A percentile compares a stretch with the other conserved stretches of the same genome.
Evolutionary conservation across 2,888 invertebrate genomes (phyloP).

Genomic region (Acholoe squamosa): DNA sequence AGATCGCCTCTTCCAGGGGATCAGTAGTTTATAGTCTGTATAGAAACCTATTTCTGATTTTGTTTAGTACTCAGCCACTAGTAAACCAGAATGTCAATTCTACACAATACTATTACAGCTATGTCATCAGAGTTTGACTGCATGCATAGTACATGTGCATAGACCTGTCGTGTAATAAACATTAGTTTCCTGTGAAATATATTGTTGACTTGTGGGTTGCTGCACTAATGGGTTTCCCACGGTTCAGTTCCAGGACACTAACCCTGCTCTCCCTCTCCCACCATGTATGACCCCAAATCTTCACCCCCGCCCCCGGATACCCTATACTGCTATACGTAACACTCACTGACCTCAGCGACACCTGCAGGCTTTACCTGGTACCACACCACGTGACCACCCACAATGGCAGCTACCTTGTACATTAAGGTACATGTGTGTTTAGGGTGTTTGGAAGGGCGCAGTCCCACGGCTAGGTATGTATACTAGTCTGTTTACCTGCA

Average conservation of each 20-base stretch:
- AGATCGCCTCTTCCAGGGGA: no score
- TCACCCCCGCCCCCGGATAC: not conserved
- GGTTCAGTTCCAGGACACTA: not conserved
- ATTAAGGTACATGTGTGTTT: slow-evolving; percentile 5
- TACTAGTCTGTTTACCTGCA: not conserved
- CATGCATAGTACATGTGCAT: no score
- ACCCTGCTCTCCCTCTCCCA: not conserved
- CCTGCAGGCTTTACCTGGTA: not conserved
- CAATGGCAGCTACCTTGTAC: slow-evolving; percentile 12
- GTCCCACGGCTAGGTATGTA: not conserved
- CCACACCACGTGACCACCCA: not conserved
- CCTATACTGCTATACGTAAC: not conserved
- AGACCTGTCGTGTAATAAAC: no score
- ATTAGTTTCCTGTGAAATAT: not conserved
- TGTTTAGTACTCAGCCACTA: no score
- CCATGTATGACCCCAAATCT: no score
- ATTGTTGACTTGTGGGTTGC: not conserved
- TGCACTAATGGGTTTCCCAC: not conserved
- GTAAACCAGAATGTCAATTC: no score
- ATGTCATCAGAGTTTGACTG: no score
- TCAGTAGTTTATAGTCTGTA: no score
- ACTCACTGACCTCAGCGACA: not conserved
- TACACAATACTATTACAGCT: no score
- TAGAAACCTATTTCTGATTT: no score
- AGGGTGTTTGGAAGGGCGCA: not conserved